Base-by-base conservation (phyloP, 2,113 vertebrate genomes). In the Laterallus jamaicensis region DNA sequence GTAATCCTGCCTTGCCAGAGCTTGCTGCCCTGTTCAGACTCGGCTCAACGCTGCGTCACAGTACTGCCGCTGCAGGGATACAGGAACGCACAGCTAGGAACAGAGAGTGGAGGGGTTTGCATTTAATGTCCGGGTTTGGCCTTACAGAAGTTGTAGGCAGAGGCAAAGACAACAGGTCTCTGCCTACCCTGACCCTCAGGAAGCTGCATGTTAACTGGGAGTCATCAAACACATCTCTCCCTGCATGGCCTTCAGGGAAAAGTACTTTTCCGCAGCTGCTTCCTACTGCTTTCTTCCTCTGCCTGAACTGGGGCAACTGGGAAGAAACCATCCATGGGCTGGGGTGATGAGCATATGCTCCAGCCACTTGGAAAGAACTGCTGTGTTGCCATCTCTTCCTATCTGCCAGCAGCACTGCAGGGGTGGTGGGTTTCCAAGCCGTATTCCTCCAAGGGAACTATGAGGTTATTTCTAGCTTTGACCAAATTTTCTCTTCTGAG, bases 401-500 rank as follows among this genome's bases (percentile, higher is more conserved):
- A 37, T 37, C 66, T 66, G 80, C 81, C 85, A 93, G 75, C 59
- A 18, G 64, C 31, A 0, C 60, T 68, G 83, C 82, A 79, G 88
- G 92, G 69, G 52, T 6, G 5, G 55, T 17, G 50, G 19, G 40
- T 93, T 95, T 91, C 82, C 84, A 50, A 88, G 78, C 59, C 6
- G 1, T 73, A 21, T 67, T 80, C n/a, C 73, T 78, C 78, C 77
- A 85, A 85, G 73, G 77, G 55, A 91, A 63, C 60, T 54, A 47
- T 20, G n/a, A 86, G 80, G 76, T 90, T 92, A 84, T 89, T 88
- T 91, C 88, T 58, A 87, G 37, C 25, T 91, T 85, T 86, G 67
- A 79, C 73, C 84, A 10, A 78, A 84, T 62, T 88, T 88, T 85
- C 47, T 77, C 29, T 74, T 79, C 55, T 21, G 50, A 92, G 59